phyloP scores from a whole-genome alignment of 2,888 invertebrate genomes.

The Gymnocheta viridis region DNA sequence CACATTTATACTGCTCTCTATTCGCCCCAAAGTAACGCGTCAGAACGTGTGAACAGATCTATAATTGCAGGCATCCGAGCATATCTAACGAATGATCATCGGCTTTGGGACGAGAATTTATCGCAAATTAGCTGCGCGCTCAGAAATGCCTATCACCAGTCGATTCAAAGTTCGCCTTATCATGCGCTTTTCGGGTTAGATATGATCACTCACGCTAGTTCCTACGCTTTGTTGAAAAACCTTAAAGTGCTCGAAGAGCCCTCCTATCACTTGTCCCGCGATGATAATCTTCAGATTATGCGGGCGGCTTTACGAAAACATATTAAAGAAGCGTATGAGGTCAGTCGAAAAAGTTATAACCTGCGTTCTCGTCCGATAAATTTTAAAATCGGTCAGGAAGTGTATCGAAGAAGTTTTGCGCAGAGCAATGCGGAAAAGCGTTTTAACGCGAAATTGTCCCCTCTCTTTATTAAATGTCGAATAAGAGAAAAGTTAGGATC shows the following conservation, averaged over 20 bases:
- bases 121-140: constrained; percentile 49
- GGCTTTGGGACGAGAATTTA: constrained; percentile 51
- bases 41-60: no score
- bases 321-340: constrained; percentile 31
- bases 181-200: constrained; percentile 43
- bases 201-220: constrained; percentile 43
- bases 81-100: no score
- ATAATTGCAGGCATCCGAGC: no score
- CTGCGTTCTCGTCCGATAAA: constrained; percentile 11
- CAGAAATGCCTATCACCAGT: constrained; percentile 47
- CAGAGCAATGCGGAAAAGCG: neutral
- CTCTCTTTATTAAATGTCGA: constrained; percentile 1
- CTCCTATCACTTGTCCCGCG: neutral
- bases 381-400: constrained; percentile 37
- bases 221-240: constrained; percentile 35
- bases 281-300: neutral
- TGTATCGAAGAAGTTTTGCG: constrained; percentile 45
- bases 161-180: constrained; percentile 50
- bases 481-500: constrained; percentile 1
- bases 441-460: neutral
- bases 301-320: constrained; percentile 2
- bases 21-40: no score
- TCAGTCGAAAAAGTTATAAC: constrained; percentile 37
- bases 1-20: no score
- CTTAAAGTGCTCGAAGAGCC: constrained; percentile 30